Evolutionary conservation across 2,113 vertebrate genomes (phyloP).

Genomic region (Gymnogyps californianus): DNA sequence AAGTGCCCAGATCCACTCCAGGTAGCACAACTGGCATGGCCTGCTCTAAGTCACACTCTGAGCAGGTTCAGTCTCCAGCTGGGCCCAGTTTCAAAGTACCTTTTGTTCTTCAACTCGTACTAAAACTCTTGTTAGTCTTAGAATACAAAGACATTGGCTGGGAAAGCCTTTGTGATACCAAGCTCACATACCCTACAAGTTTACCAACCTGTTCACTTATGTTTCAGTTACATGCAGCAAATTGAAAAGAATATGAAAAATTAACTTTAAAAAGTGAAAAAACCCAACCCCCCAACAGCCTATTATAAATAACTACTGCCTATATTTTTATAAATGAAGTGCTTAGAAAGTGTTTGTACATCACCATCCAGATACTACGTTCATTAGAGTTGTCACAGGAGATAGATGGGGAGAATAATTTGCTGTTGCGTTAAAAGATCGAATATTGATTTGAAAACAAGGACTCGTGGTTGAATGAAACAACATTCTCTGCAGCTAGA

Average conservation of each 20-base stretch:
- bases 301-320: not conserved
- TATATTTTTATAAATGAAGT: not conserved
- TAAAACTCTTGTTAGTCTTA: not conserved
- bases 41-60: not conserved
- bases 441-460: conserved; percentile 22
- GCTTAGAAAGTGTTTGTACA: not conserved
- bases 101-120: not conserved
- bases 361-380: not conserved
- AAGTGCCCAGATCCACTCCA: accelerated
- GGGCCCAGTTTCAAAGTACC: not conserved
- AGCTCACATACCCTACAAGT: not conserved
- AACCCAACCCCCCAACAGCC: not conserved
- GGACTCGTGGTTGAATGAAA: not conserved
- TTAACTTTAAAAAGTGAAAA: not conserved
- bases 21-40: not conserved
- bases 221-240: not conserved
- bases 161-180: not conserved
- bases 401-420: conserved; percentile 34
- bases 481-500: conserved; percentile 15
- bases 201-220: not conserved
- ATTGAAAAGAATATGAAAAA: not conserved
- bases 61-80: not conserved
- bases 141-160: not conserved
- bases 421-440: conserved; percentile 27
- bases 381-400: not conserved